Base-by-base conservation (phyloP, 2,888 invertebrate genomes). In the Andrena minutula region DNA sequence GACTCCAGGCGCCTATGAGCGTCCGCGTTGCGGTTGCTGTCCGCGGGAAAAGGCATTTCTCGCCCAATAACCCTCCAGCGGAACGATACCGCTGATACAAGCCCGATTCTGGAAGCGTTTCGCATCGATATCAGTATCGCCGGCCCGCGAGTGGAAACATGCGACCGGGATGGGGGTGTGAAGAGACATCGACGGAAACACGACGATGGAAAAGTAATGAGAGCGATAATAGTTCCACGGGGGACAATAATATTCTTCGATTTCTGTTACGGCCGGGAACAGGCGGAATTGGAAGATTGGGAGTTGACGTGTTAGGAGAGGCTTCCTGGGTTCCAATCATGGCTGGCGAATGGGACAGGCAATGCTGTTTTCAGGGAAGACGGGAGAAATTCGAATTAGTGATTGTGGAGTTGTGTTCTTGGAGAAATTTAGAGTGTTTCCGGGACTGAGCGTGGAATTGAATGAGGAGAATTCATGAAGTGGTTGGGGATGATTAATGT, bases 1-100 rank as follows among this genome's bases (percentile, higher is more conserved):
- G 75, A 80, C 72, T 71, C 23, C 51, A 56, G 2, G 56, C 60
- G 79, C 65, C 75, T 82, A 85, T 75, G 73, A 53, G 35, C 56
- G 28, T 69, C 16, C 68, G 49, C 71, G 65, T 82, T 82, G 75
- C 70, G 51, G 65, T 60, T 16, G 26, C 60, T 71, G 74, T 63
- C 16, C 32, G 26, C 53, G 64, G 72, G 16, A 30, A 73, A 68
- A 61, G 66, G 61, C 60, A 51, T 69, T 75, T 51, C 65, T 49
- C 47, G 32, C 10, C 28, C 70, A 72, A 86, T 82, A 74, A 51
- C 75, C 53, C 68, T 73, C 32, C 16, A 32, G 30, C 41, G 26
- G 23, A 53, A 74, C 63, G 66, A 72, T 73, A 78, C 28, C 64
- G 28, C 63, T 32, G 61, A 60, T 83, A 51, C 26, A 56, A 26